Evolutionary conservation across 2,797 vertebrate species (phyloP).

Genomic region (Lepidocolaptes lacrymiger): DNA sequence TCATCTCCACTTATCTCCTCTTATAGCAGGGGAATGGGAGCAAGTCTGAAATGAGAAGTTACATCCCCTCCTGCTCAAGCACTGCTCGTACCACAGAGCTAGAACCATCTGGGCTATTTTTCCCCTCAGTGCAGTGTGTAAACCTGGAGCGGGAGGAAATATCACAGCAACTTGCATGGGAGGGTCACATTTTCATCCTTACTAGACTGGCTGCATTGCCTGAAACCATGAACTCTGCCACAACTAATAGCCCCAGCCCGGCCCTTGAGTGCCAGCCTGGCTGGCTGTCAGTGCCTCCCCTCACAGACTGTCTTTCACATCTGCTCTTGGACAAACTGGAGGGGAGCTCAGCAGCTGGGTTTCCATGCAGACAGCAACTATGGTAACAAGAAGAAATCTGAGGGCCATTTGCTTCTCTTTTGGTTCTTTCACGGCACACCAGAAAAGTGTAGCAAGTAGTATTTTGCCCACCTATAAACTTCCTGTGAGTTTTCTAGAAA

Average conservation of each 20-base stretch:
- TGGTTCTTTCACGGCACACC: neutral
- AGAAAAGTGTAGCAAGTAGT: neutral
- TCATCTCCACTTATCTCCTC: neutral
- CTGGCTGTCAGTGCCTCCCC: neutral
- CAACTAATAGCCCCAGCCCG: neutral
- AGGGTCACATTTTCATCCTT: neutral
- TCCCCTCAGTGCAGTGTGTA: neutral
- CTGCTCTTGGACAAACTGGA: neutral
- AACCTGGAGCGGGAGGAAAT: neutral
- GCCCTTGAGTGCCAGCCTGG: neutral
- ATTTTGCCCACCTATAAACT: neutral
- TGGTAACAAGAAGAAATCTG: neutral
- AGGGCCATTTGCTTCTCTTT: neutral
- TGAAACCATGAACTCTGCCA: neutral
- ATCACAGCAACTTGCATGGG: neutral
- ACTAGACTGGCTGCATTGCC: neutral
- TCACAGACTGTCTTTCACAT: neutral
- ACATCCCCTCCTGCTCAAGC: neutral
- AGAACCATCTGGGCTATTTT: neutral
- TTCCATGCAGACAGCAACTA: neutral
- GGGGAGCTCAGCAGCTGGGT: neutral
- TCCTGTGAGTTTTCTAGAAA: neutral
- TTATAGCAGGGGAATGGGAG: neutral
- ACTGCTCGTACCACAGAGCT: neutral
- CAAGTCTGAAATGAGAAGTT: neutral